Evolutionary conservation across 37 sponge, comb jelly and placozoan genomes (phyloP), one percentile per base, ranked within the genome.

Genomic region (Spongilla lacustris): DNA sequence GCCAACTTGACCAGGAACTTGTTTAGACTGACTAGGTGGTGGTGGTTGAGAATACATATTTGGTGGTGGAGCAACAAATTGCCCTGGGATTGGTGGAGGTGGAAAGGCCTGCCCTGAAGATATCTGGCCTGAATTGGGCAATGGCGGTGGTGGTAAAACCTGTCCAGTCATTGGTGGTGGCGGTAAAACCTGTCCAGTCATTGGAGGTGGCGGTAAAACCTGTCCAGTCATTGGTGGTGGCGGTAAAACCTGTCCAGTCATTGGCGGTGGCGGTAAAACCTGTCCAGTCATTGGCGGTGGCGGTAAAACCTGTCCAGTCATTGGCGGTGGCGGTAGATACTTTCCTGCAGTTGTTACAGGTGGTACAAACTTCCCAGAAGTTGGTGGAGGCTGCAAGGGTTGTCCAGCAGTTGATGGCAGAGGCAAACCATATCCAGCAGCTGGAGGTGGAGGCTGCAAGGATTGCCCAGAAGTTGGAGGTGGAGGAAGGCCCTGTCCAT

Each of bases 401-500:
- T 17, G 14, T 0, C 58, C 58, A 19, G 58, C 30, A 10, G 30
- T 72, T 72, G 73, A 13, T 9, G 30, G 73, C 21, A 29, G 73
- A 2, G 27, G 27, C 31, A 72, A 13, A 0, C 0, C 17, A 1
- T 72, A 1, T 13, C 27, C 73, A 17, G 73, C 0, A 0, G 30
- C 19, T 24, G 25, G 73, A 13, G 73, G 73, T 72, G 73, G 73
- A 72, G 73, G 73, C 6, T 41, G 41, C 31, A 72, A 14, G 31
- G 0, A 6, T 72, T 72, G 73, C 31, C 73, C 73, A 1, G 31
- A 9, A 25, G 66, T 22, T 23, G 50, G 80, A 27, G 86, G 86
- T 49, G 74, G 66, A 73, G 74, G 73, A 26, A 73, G 74, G 27
- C 12, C 0, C 36, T 68, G 81, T 32, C 81, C 81, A 25, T 28